Evolutionary conservation across 2,113 vertebrate genomes (phyloP), one percentile per base, ranked within the genome.

Genomic region (Oryzias curvinotus): DNA sequence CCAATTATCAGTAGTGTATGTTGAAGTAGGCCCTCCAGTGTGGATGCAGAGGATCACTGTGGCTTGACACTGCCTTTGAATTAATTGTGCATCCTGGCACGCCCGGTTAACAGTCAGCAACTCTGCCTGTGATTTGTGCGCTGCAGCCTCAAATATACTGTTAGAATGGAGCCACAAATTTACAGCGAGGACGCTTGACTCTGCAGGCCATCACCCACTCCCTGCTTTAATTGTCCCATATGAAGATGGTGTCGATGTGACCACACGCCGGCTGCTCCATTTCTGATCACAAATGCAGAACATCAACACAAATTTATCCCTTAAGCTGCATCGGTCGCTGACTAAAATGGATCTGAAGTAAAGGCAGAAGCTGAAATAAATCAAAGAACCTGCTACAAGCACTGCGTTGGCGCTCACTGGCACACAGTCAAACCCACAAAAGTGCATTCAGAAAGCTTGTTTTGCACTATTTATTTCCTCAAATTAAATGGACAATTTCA

Each of bases 91-190:
- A 68, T 79, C 71, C 73, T 82, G 82, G 78, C 82, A 70, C 62
- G 45, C 64, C 75, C 75, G 67, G 75, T 72, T 82, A 85, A 73
- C 86, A 86, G 87, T 92, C 89, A 92, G 91, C 91, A 90, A 87
- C 80, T 90, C 83, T 87, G 64, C 30, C 50, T 21, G 75, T 88
- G 90, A 91, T 91, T 91, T 92, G 89, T 89, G 81, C 59, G 52
- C 73, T 76, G 83, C 84, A 55, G 74, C 62, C 57, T 75, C 65
- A 76, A 73, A 87, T 73, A 52, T 80, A 84, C 50, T 18, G 71
- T 62, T 76, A 76, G 78, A 78, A 36, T 21, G 5, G 45, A 48
- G 81, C 83, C 82, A 83, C 87, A 83, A 84, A 90, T 90, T 78
- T 65, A 45, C 64, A 60, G 58, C 0, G 16, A 21, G 55, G 54